phyloP scores from a whole-genome alignment of 30 jellyfish, hydroid and myxozoan species.

The Pelagia noctiluca region DNA sequence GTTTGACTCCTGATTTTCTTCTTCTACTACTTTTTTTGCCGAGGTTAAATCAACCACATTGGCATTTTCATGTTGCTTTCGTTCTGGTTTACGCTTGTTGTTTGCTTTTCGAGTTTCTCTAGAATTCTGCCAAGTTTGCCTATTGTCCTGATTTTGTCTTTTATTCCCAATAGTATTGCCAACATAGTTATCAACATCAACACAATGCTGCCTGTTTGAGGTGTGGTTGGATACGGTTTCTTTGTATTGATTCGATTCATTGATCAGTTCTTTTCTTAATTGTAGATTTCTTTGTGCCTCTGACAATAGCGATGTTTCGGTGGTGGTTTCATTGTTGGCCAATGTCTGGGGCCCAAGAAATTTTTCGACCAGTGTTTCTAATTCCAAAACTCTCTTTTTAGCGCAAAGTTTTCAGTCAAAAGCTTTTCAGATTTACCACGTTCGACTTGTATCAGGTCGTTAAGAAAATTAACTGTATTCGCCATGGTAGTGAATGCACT shows the following conservation, averaged over 20 bases:
- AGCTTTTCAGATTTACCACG: too few relatives aligned
- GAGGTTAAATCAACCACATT: background rate
- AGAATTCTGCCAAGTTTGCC: background rate
- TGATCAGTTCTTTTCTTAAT: too few relatives aligned
- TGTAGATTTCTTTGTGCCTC: background rate
- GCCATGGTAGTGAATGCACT: too few relatives aligned
- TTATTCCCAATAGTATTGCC: background rate
- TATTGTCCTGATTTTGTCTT: background rate
- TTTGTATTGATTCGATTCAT: conserved; percentile 1
- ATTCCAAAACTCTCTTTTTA: too few relatives aligned
- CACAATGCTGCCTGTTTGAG: conserved; percentile 4
- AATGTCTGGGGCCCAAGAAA: background rate
- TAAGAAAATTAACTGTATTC: too few relatives aligned
- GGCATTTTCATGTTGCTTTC: conserved; percentile 1
- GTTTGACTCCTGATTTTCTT: background rate
- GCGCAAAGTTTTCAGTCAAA: too few relatives aligned
- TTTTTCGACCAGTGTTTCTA: too few relatives aligned
- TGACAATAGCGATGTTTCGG: background rate
- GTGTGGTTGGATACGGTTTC: conserved; percentile 8
- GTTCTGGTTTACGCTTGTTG: background rate
- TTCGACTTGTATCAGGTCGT: too few relatives aligned
- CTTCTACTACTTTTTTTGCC: background rate
- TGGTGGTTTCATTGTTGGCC: background rate
- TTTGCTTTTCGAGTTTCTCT: background rate
- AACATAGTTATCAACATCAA: background rate